Evolutionary conservation across 2,888 invertebrate species (phyloP), one percentile per base, ranked within the genome.

Genomic region (Caenorhabditis auriculariae): DNA sequence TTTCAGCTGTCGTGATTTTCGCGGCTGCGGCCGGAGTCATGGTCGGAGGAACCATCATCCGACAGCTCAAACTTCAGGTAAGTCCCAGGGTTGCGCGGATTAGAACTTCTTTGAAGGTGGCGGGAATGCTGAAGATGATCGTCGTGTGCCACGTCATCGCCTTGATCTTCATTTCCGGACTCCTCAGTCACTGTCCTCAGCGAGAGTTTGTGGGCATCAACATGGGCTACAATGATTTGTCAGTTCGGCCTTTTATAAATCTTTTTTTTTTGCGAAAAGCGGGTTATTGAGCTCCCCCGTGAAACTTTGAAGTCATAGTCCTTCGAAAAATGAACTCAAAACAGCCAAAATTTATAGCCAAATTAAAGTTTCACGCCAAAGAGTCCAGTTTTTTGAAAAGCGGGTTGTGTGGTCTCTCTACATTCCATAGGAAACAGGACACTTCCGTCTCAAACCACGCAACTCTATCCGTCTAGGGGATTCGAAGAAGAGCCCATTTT

Each of bases 101-200:
- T 12, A 32, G 23, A 3, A 15, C 19, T 19, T 7, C 6, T 15
- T 51, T 66, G 44, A 45, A 73, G 73, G 78, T 80, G 17, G 72
- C 72, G 28, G 81, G 81, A 28, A 81, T 81, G 77, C 66, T 81
- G 47, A 76, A 79, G 55, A 73, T 81, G 76, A 77, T 79, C 37
- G 49, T 76, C 15, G 65, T 75, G n/a, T 80, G 80, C 47, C 76
- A 80, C 53, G 61, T 77, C 12, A 50, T 70, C 21, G 76, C 78
- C 0, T 56, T 78, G 12, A 53, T 74, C 26, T 72, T 80, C 48
- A 74, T 77, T 41, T 59, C 69, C 27, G 76, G 72, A 27, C 66
- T 80, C 26, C 57, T 80, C 19, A 66, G 81, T 50, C 71, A 77
- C 42, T 81, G 81, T 54, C 80, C 81, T 12, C 70, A 76, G 21